A percentile compares a stretch with the other conserved stretches of the same genome.
These are phyloP conservation scores for Simalia tracyae DNA, from an alignment of 2,797 vertebrate species.

Conservation along the genomic window DNA sequence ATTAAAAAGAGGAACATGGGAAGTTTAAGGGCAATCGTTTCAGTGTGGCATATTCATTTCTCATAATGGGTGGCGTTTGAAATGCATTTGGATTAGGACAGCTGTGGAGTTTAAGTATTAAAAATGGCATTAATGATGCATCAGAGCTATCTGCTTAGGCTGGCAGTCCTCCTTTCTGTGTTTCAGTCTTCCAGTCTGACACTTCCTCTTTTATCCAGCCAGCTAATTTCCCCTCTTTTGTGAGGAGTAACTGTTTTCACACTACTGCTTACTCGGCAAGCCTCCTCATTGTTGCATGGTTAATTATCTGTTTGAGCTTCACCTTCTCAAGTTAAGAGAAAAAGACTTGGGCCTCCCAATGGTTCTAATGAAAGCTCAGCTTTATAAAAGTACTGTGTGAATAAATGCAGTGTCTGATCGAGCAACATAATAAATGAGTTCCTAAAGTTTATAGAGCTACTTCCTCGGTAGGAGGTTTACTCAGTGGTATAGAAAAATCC, in stretches of 20 bases:
- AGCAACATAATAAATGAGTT: conserved; percentile 73
- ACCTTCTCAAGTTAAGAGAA: conserved; percentile 69
- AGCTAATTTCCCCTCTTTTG: conserved; percentile 83
- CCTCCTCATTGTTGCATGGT: conserved; percentile 78
- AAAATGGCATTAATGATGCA: conserved; percentile 76
- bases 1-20: conserved; percentile 58
- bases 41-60: conserved; percentile 70
- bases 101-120: conserved; percentile 73
- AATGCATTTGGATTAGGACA: conserved; percentile 73
- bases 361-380: conserved; percentile 70
- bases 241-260: conserved; percentile 82
- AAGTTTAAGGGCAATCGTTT: conserved; percentile 72
- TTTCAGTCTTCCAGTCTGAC: conserved; percentile 78
- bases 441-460: conserved; percentile 74
- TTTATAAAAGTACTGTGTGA: conserved; percentile 72
- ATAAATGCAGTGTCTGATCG: conserved; percentile 72
- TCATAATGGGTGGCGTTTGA: conserved; percentile 67
- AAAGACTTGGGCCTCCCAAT: conserved; percentile 61
- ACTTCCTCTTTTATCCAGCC: conserved; percentile 79
- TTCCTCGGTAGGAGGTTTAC: conserved; percentile 63
- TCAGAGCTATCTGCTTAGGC: conserved; percentile 73
- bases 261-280: conserved; percentile 79
- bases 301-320: conserved; percentile 80
- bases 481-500: conserved; percentile 56
- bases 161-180: conserved; percentile 76